Conservation (phyloP, 92 coral and sea anemone species). For the Porites divaricata region DNA sequence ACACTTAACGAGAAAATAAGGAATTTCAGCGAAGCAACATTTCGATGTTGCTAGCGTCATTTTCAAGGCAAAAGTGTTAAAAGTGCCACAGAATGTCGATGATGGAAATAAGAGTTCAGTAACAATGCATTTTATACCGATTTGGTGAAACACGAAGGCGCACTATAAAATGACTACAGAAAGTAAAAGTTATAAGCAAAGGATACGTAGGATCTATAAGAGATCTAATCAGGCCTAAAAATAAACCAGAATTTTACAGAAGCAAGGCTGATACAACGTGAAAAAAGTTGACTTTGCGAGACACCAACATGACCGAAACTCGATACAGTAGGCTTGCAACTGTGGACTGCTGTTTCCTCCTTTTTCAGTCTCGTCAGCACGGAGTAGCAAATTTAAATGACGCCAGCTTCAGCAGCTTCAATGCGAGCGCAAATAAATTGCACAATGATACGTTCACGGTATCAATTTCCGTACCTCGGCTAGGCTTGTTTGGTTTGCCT, state of each 20-base stretch:
- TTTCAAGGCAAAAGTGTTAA: slow-evolving; percentile 20
- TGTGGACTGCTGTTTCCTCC: slow-evolving; percentile 1
- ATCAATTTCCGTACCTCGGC: too few relatives aligned
- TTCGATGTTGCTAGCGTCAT: slow-evolving; percentile 15
- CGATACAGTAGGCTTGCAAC: slow-evolving; percentile 9
- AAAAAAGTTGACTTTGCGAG: background rate
- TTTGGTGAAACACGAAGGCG: slow-evolving; percentile 26
- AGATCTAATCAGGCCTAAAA: too few relatives aligned
- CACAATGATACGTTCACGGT: too few relatives aligned
- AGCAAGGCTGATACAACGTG: background rate
- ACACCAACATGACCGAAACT: background rate
- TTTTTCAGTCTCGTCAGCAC: background rate
- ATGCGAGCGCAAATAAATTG: too few relatives aligned
- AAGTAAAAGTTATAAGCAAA: too few relatives aligned
- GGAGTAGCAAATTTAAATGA: background rate
- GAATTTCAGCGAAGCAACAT: slow-evolving; percentile 29
- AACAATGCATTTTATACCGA: slow-evolving; percentile 9
- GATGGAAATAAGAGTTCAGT: slow-evolving; percentile 20
- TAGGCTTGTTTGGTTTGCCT: too few relatives aligned
- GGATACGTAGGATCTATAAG: too few relatives aligned
- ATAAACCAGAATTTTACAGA: background rate
- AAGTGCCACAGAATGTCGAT: slow-evolving; percentile 19
- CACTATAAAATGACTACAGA: background rate
- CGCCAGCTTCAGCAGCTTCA: too few relatives aligned
- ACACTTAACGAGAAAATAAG: slow-evolving; percentile 5